Evolutionary conservation across 2,113 vertebrate genomes (phyloP).

Genomic region (Corynorhinus townsendii): DNA sequence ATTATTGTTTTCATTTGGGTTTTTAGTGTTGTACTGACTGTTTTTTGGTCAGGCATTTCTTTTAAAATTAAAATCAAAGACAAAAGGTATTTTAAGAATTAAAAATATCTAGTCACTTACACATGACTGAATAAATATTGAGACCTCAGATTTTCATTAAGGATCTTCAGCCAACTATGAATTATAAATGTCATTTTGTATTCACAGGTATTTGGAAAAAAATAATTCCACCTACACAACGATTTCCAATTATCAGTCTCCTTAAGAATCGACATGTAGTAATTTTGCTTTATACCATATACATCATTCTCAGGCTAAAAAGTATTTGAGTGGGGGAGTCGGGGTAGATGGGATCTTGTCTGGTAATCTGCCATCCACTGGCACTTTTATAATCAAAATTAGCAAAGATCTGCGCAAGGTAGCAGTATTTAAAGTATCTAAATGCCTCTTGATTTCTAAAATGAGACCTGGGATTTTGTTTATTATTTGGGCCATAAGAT

Average conservation of each 20-base stretch:
- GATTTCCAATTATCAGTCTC: not conserved
- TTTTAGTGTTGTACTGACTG: not conserved
- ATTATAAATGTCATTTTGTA: constrained; percentile 11
- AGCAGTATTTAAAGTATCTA: not conserved
- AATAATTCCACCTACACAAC: not conserved
- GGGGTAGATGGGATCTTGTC: not conserved
- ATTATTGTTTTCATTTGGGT: not conserved
- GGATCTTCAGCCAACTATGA: not conserved
- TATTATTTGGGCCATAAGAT: not conserved
- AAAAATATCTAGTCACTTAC: not conserved
- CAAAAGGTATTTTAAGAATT: not conserved
- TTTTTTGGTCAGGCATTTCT: not conserved
- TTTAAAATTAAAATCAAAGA: not conserved
- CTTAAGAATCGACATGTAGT: not conserved
- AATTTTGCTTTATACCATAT: not conserved
- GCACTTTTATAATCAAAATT: constrained; percentile 49
- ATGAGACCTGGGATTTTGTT: not conserved
- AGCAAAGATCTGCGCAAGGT: constrained; percentile 2
- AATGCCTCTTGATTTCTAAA: constrained; percentile 3
- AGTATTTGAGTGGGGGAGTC: not conserved
- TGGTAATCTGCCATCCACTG: not conserved
- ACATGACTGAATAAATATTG: not conserved
- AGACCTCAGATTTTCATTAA: not conserved
- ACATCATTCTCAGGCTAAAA: not conserved
- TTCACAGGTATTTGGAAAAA: not conserved